phyloP scores from a whole-genome alignment of 2,113 vertebrate genomes.

The Xyrauchen texanus region DNA sequence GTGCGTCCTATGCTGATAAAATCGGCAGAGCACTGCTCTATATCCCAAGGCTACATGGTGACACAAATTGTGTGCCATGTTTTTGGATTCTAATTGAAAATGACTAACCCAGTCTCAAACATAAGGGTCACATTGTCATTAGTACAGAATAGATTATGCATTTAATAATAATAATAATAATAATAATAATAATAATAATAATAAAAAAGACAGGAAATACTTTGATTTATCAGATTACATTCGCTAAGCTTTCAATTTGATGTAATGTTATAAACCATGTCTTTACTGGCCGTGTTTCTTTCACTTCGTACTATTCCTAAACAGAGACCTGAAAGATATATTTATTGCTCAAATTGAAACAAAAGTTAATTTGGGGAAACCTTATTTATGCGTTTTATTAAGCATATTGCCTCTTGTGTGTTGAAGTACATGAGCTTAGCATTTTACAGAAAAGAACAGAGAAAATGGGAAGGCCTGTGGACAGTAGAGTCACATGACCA shows the following conservation, averaged over 20 bases:
- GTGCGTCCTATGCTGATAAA: slow-evolving; percentile 55
- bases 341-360: not conserved
- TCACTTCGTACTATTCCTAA: not conserved
- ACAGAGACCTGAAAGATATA: no score
- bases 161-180: not conserved
- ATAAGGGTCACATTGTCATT: slow-evolving; percentile 48
- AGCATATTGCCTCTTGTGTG: slow-evolving; percentile 25
- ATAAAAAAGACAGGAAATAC: not conserved
- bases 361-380: slow-evolving; percentile 1
- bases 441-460: slow-evolving; percentile 6
- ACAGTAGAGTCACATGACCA: slow-evolving; percentile 28
- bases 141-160: not conserved
- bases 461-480: slow-evolving; percentile 17
- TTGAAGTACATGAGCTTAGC: not conserved
- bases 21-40: slow-evolving; percentile 61
- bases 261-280: not conserved
- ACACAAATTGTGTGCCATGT: slow-evolving; percentile 56
- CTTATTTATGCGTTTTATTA: not conserved
- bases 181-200: no score
- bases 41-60: slow-evolving; percentile 63
- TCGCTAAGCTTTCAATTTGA: not conserved
- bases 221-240: not conserved
- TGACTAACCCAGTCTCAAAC: slow-evolving; percentile 54
- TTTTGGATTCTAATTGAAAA: slow-evolving; percentile 45
- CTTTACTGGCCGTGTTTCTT: not conserved